A percentile compares a stretch with the other conserved stretches of the same genome.
These are phyloP conservation scores for Drosophila triauraria DNA, from an alignment of 1,140 invertebrate genomes.

Conservation along the genomic window DNA sequence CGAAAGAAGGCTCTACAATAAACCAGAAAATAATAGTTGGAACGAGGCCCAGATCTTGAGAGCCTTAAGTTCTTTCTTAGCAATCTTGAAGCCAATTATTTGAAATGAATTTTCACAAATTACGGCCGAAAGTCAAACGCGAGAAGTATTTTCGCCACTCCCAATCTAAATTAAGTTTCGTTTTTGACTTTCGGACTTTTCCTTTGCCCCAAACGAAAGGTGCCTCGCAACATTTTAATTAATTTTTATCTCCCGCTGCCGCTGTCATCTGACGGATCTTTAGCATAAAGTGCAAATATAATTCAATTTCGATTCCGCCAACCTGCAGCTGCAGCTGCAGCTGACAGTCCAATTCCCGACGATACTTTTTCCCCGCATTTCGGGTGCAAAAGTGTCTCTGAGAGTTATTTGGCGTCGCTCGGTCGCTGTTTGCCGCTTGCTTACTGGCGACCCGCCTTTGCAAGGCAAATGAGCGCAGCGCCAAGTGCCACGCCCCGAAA, in stretches of 20 bases:
- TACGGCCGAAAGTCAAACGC: neutral
- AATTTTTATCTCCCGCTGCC: conserved; percentile 64
- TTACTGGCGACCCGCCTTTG: conserved; percentile 56
- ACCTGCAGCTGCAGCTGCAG: conserved; percentile 52
- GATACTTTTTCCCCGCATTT: conserved; percentile 27
- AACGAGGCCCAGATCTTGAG: no score
- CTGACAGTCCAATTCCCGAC: conserved; percentile 76
- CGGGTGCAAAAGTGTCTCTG: conserved; percentile 61
- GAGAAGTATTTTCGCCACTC: neutral
- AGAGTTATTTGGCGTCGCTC: conserved; percentile 71
- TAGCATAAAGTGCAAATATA: conserved; percentile 79
- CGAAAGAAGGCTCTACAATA: neutral
- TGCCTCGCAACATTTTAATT: conserved; percentile 57
- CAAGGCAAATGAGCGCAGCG: conserved; percentile 72
- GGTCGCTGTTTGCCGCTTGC: conserved; percentile 62
- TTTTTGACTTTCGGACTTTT: neutral
- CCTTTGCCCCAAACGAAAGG: neutral
- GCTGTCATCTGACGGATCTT: conserved; percentile 56
- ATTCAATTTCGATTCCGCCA: conserved; percentile 69
- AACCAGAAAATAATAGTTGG: no score
- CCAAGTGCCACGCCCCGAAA: conserved; percentile 45
- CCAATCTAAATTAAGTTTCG: neutral
- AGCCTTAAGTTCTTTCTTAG: neutral
- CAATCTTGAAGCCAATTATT: neutral
- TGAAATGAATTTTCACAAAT: neutral